Evolutionary conservation across 2,888 invertebrate species (phyloP).

Genomic region (Troides helena): DNA sequence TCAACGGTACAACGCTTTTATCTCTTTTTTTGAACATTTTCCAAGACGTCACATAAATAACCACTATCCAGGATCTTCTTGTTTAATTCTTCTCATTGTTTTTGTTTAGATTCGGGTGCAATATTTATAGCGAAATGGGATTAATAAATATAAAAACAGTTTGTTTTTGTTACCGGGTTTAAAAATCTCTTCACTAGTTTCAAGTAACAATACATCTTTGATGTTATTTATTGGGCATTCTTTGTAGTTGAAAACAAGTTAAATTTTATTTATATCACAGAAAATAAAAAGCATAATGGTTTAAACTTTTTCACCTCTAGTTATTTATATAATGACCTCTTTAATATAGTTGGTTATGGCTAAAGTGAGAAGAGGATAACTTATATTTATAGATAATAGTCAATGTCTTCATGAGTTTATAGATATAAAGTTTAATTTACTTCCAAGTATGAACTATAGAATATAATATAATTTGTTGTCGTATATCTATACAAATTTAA

Average conservation of each 20-base stretch:
- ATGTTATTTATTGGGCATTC: no score
- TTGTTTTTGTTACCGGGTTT: neutral
- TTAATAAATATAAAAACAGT: neutral
- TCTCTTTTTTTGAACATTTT: conserved; percentile 7
- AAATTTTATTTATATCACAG: no score
- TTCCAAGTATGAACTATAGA: neutral
- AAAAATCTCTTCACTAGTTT: no score
- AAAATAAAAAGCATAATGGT: no score
- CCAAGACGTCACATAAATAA: conserved; percentile 17
- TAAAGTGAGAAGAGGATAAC: no score
- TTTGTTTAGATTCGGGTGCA: conserved; percentile 2
- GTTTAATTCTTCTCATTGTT: conserved; percentile 18
- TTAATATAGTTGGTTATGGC: no score
- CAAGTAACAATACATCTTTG: no score
- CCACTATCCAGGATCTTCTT: conserved; percentile 14
- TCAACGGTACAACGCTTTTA: neutral
- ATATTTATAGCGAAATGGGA: conserved; percentile 6
- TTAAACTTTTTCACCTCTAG: no score
- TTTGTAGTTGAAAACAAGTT: no score
- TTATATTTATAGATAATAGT: no score
- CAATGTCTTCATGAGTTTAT: no score
- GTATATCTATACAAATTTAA: neutral
- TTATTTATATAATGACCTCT: no score
- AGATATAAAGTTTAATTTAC: neutral
- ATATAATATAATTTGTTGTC: neutral